These are phyloP conservation scores for Balearica regulorum DNA, from an alignment of 2,797 vertebrate species.

Conservation along the genomic window DNA sequence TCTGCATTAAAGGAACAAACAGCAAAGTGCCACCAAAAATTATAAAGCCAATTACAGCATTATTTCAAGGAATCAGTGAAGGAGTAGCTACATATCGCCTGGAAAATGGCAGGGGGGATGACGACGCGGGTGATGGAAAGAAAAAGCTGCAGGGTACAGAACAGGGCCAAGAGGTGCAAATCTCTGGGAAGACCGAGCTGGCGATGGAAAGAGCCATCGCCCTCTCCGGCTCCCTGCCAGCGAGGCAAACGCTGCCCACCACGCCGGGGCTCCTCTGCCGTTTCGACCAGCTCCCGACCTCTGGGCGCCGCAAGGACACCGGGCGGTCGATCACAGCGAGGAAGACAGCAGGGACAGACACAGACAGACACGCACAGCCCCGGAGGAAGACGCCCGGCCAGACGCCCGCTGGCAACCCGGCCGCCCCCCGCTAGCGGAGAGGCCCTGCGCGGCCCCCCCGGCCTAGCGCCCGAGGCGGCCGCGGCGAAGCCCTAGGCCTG, in stretches of 20 bases:
- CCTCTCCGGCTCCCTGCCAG: not conserved
- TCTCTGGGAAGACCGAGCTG: not conserved
- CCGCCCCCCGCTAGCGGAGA: not conserved
- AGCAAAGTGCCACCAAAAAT: not conserved
- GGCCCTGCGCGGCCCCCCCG: not conserved
- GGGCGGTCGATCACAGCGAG: not conserved
- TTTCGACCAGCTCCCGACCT: not conserved
- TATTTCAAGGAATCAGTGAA: not conserved
- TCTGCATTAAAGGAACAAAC: not conserved
- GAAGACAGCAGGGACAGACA: not conserved
- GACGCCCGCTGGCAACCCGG: not conserved
- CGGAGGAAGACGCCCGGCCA: not conserved
- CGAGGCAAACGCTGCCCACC: not conserved
- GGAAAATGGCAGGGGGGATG: fast-evolving
- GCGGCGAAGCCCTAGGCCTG: not conserved
- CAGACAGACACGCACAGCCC: fast-evolving
- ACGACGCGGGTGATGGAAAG: fast-evolving
- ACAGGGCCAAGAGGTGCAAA: fast-evolving
- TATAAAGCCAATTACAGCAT: not conserved
- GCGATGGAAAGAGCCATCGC: no score
- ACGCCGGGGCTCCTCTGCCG: not conserved
- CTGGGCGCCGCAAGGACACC: not conserved
- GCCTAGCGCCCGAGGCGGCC: not conserved
- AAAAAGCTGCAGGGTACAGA: fast-evolving
- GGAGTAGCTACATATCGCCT: fast-evolving